These are phyloP conservation scores for Brotula barbata DNA, from an alignment of 2,797 vertebrate species.

Conservation along the genomic window DNA sequence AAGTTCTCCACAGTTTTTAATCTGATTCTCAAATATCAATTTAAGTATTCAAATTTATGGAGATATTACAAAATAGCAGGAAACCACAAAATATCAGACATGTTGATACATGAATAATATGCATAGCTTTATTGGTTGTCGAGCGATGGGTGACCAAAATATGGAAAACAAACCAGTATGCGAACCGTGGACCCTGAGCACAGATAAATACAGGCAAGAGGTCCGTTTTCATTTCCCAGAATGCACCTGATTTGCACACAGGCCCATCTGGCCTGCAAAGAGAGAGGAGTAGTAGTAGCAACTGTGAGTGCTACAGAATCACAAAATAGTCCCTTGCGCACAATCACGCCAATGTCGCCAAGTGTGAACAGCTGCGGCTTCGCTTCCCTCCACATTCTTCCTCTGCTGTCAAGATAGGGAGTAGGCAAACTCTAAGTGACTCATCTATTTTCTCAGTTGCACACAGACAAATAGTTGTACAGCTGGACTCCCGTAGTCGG, in stretches of 20 bases:
- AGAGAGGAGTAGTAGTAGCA: conserved; percentile 39
- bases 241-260: conserved; percentile 61
- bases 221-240: conserved; percentile 33
- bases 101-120: too few relatives aligned
- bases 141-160: too few relatives aligned
- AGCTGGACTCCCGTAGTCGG: conserved; percentile 14
- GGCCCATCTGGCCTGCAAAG: conserved; percentile 34
- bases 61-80: too few relatives aligned
- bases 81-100: too few relatives aligned
- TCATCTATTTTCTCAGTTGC: conserved; percentile 60
- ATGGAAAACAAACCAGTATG: too few relatives aligned
- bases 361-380: conserved; percentile 62
- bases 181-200: too few relatives aligned
- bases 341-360: conserved; percentile 62
- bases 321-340: conserved; percentile 27
- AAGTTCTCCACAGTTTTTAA: too few relatives aligned
- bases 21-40: too few relatives aligned
- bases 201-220: conserved; percentile 30
- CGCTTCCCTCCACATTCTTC: conserved; percentile 62
- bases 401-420: conserved; percentile 64
- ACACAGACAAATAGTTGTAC: conserved; percentile 44
- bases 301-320: conserved; percentile 36
- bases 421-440: conserved; percentile 60
- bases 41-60: too few relatives aligned
- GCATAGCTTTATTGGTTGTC: too few relatives aligned